Base-by-base conservation (phyloP, 2,113 vertebrate species). In the Eupsittula cactorum region DNA sequence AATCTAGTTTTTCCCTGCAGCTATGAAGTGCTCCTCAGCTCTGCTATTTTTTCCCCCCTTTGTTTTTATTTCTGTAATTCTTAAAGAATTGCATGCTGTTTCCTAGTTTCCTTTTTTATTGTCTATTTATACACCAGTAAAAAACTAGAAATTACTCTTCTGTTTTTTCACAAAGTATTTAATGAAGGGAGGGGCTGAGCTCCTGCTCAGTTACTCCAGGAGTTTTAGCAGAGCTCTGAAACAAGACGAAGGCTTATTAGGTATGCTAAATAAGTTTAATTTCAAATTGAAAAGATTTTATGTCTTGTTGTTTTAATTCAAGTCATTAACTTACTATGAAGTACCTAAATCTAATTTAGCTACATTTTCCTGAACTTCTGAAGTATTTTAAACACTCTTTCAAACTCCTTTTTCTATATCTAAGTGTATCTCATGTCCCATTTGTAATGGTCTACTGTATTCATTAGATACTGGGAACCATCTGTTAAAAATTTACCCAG, bases 381-480 rank as follows among this genome's bases (percentile, higher is more conserved):
- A 89, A 91, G 69, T 89, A 53, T 73, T 92, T 92, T 79, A 52
- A 90, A 49, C 16, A 55, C 25, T 44, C 42, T 90, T 90, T 71
- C 49, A 78, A 70, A 78, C 35, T 82, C 47, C 37, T 92, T 81
- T 89, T 76, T 53, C 69, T 95, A 74, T 87, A 70, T 93, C 89
- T 39, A 55, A 55, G 76, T 70, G 64, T 49, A 82, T 94, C 94
- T 80, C 13, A 0, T 94, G 92, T 95, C 81, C 92, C 77, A 84
- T 95, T 96, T 94, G 82, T 15, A 64, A 92, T 88, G 91, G 78
- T 62, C 90, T 93, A 63, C 67, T 90, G 68, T 62, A 25, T 90
- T 93, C 92, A 82, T 95, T 87, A 93, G 88, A 46, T 82, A 90
- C 46, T 92, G 86, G 82, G 86, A 86, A 52, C 95, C 94, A 96